phyloP scores from a whole-genome alignment of 2,888 invertebrate genomes.

The Dicyrtoma fusca region DNA sequence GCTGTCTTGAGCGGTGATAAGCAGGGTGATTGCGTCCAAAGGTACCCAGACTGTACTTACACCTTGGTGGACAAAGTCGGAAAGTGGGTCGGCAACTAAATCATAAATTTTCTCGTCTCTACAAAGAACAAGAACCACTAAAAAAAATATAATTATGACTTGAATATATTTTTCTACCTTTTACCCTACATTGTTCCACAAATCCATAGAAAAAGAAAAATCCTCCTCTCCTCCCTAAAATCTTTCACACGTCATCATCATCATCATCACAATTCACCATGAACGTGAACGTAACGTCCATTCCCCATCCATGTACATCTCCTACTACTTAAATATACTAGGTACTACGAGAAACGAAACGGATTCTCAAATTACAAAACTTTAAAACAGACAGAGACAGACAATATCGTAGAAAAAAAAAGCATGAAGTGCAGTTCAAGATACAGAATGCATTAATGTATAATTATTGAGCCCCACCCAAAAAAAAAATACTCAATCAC shows the following conservation, averaged over 20 bases:
- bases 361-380: neutral
- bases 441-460: conserved; percentile 1
- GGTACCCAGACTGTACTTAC: conserved; percentile 57
- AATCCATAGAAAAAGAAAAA: neutral
- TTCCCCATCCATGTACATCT: neutral
- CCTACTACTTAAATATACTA: neutral
- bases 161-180: conserved; percentile 26
- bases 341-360: neutral
- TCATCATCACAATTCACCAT: neutral
- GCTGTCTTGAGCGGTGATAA: conserved; percentile 56
- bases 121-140: conserved; percentile 28
- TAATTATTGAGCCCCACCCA: conserved; percentile 25
- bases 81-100: conserved; percentile 56
- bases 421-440: conserved; percentile 5
- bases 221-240: neutral
- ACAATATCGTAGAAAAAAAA: neutral
- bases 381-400: neutral
- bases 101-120: conserved; percentile 27
- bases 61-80: conserved; percentile 57
- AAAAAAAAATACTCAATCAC: conserved; percentile 14
- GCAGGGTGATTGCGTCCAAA: conserved; percentile 54
- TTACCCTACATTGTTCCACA: conserved; percentile 16
- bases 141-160: conserved; percentile 27
- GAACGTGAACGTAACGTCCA: neutral
- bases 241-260: conserved; percentile 1